Base-by-base conservation (phyloP, 2,888 invertebrate species). In the Rhagophthalmus giganteus region DNA sequence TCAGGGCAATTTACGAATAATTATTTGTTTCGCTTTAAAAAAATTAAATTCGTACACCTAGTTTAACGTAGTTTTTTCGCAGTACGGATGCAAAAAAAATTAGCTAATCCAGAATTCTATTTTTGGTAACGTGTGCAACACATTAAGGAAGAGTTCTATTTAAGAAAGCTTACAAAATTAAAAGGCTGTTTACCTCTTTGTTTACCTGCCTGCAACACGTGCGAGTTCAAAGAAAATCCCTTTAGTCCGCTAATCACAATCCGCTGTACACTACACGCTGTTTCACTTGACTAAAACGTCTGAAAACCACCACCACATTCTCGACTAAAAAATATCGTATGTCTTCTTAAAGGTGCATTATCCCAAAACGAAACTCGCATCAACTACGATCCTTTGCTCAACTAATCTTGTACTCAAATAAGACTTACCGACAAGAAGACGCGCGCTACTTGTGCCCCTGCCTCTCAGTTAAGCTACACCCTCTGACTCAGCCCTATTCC, bases 151-250 rank as follows among this genome's bases (percentile, higher is more conserved):
- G n/a, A n/a, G n/a, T n/a, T n/a, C n/a, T n/a, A n/a, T n/a, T n/a
- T n/a, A n/a, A n/a, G n/a, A n/a, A n/a, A n/a, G n/a, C n/a, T n/a
- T n/a, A n/a, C n/a, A 30, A 35, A 28, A 41, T 26, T 16, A 24
- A 32, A 40, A 53, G 53, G 53, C 53, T 53, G 31, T 53, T 53
- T 53, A 53, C 53, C 53, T 53, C 46, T 37, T 15, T 51, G 58
- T 58, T 58, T 58, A 58, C 58, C 58, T 58, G 58, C 53, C 40
- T 48, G 39, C 35, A 55, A 58, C 56, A 56, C 58, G 56, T 58
- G 58, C 46, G 34, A 42, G 27, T 51, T 42, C 37, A 53, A 38
- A 27, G 12, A 28, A n/a, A n/a, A n/a, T n/a, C n/a, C n/a, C n/a
- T n/a, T n/a, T n/a, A n/a, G n/a, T n/a, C n/a, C n/a, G 24, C 20